Percentiles rank a stretch among this genome's conserved stretches.
These are phyloP conservation scores for Tortricodes alternella DNA, from an alignment of 2,888 invertebrate species.

Conservation along the genomic window DNA sequence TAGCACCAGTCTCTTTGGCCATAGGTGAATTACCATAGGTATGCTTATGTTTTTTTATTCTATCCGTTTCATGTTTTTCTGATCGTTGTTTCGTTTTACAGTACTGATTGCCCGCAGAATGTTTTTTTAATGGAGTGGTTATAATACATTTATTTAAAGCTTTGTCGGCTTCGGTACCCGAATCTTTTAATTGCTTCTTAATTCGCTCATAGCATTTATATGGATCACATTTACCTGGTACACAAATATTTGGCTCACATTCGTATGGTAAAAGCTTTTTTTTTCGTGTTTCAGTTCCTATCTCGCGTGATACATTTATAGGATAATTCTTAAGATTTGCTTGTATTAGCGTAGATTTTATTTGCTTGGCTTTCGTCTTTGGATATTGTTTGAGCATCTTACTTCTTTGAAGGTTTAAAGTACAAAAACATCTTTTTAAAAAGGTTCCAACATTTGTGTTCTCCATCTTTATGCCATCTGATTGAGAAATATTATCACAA, in stretches of 20 bases:
- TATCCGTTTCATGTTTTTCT: background rate
- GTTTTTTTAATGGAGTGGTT: background rate
- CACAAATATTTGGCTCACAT: constrained; percentile 38
- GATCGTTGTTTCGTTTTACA: background rate
- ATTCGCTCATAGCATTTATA: constrained; percentile 39
- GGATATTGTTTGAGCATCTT: background rate
- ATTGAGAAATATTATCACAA: background rate
- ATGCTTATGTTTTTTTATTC: background rate
- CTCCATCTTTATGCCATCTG: constrained; percentile 24
- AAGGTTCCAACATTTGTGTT: constrained; percentile 33
- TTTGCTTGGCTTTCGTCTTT: background rate
- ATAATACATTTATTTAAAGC: background rate
- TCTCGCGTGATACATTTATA: background rate
- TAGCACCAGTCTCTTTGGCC: background rate
- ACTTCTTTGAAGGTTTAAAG: constrained; percentile 39
- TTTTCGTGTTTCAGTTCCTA: constrained; percentile 1
- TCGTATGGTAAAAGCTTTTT: constrained; percentile 33
- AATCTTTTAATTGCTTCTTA: constrained; percentile 26
- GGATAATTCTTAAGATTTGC: background rate
- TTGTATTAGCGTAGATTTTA: background rate
- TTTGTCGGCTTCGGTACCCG: background rate
- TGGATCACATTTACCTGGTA: constrained; percentile 38
- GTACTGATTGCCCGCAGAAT: background rate
- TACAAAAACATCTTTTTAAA: constrained; percentile 44
- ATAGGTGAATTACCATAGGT: background rate